Base-by-base conservation (phyloP, 2,888 invertebrate species). In the Tipula confusa region DNA sequence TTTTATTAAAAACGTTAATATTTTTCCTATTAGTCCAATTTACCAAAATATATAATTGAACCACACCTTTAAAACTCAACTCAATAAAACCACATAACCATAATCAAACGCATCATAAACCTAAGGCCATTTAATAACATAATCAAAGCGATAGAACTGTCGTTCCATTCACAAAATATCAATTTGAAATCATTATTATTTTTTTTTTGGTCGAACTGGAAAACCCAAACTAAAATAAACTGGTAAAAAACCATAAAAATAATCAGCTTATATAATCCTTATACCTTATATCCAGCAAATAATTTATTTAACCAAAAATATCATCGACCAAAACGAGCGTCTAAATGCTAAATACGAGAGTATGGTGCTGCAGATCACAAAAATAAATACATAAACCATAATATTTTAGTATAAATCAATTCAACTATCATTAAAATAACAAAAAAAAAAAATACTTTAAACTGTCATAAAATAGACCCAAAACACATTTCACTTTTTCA, bases 331-430 rank as follows among this genome's bases (percentile, higher is more conserved):
- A n/a, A n/a, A n/a, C n/a, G n/a, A n/a, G n/a, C n/a, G n/a, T n/a
- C n/a, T n/a, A n/a, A n/a, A n/a, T n/a, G n/a, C n/a, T n/a, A n/a
- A n/a, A n/a, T n/a, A n/a, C n/a, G n/a, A n/a, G n/a, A n/a, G n/a
- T n/a, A n/a, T n/a, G n/a, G n/a, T n/a, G n/a, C n/a, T n/a, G 24
- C 64, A 9, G 64, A 24, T 24, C 1, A 64, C 64, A 64, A 64
- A 64, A n/a, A 43, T 43, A 43, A 43, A n/a, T n/a, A 43, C 36
- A 36, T 11, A 36, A 9, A 36, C 36, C 43, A 15, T 64, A 24
- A 0, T 64, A 64, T 64, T 64, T 64, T 64, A 64, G 64, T 64
- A 64, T 64, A 64, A 64, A 64, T 64, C 64, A 64, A 64, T 64
- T 64, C 64, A 64, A 64, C 24, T 64, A 64, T 64, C 64, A 24